Conservation (phyloP, 2,797 vertebrate species). For the Rhinella marina region DNA sequence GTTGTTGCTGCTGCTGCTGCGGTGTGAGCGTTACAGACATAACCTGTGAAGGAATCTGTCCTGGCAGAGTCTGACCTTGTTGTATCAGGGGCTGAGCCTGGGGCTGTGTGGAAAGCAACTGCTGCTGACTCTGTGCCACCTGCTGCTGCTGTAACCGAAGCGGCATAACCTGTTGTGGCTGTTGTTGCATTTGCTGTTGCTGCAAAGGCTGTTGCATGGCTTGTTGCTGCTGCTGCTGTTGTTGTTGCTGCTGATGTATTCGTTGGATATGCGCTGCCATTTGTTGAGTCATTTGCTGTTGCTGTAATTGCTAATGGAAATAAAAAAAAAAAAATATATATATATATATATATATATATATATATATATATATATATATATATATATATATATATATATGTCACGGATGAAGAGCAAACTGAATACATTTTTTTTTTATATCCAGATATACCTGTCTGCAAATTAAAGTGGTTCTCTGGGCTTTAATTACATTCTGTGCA, state of each 20-base stretch:
- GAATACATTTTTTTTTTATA: too few species aligned
- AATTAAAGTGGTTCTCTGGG: too few species aligned
- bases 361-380: too few species aligned
- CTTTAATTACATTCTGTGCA: too few species aligned
- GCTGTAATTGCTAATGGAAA: slow-evolving; percentile 75
- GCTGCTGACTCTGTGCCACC: slow-evolving; percentile 75
- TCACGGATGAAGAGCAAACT: background rate
- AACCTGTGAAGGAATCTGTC: slow-evolving; percentile 83
- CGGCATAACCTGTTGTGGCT: slow-evolving; percentile 70
- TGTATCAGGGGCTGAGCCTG: slow-evolving; percentile 81
- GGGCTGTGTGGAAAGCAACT: slow-evolving; percentile 83
- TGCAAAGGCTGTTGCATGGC: slow-evolving; percentile 66
- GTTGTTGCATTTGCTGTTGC: slow-evolving; percentile 74
- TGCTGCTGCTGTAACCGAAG: slow-evolving; percentile 72
- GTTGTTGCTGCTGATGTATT: slow-evolving; percentile 70
- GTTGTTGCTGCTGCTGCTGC: slow-evolving; percentile 83
- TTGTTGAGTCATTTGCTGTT: slow-evolving; percentile 71
- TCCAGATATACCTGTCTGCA: too few species aligned
- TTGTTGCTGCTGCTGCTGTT: slow-evolving; percentile 72
- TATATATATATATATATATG: too few species aligned
- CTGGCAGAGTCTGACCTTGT: slow-evolving; percentile 79
- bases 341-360: too few species aligned
- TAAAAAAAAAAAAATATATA: background rate
- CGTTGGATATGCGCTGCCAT: slow-evolving; percentile 69
- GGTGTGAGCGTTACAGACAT: slow-evolving; percentile 78